Evolutionary conservation across 2,888 invertebrate genomes (phyloP).

Genomic region (Drosophila buzzatii): DNA sequence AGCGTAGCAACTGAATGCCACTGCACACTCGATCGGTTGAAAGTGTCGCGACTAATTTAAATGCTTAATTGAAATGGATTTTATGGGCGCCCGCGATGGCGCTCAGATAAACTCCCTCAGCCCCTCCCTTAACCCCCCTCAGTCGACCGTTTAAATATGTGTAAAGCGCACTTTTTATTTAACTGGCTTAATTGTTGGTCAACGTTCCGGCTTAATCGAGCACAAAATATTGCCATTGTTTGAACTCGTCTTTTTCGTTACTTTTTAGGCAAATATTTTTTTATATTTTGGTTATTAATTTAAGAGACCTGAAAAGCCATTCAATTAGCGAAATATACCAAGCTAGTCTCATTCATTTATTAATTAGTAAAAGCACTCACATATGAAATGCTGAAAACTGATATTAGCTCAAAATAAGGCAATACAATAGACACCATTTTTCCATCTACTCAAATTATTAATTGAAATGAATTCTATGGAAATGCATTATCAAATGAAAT

Average conservation of each 20-base stretch:
- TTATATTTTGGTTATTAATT: slow-evolving; percentile 46
- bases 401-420: neutral
- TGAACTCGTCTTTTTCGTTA: slow-evolving; percentile 27
- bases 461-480: neutral
- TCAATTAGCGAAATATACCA: slow-evolving; percentile 36
- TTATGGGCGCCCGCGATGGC: slow-evolving; percentile 68
- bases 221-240: slow-evolving; percentile 54
- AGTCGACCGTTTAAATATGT: slow-evolving; percentile 63
- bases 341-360: neutral
- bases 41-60: slow-evolving; percentile 82
- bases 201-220: slow-evolving; percentile 70
- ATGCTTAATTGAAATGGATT: slow-evolving; percentile 83
- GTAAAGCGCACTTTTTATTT: slow-evolving; percentile 77
- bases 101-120: slow-evolving; percentile 45
- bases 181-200: slow-evolving; percentile 78
- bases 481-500: neutral
- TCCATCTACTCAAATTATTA: neutral
- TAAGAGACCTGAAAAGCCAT: slow-evolving; percentile 16
- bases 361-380: neutral
- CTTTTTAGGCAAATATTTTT: slow-evolving; percentile 8
- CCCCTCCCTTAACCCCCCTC: neutral
- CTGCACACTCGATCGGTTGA: slow-evolving; percentile 48
- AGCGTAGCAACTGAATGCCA: neutral
- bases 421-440: neutral
- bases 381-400: neutral